Percentiles rank a stretch among this genome's conserved stretches.
Evolutionary conservation across 2,113 vertebrate species (phyloP).

Genomic region (Calyptomena viridis): DNA sequence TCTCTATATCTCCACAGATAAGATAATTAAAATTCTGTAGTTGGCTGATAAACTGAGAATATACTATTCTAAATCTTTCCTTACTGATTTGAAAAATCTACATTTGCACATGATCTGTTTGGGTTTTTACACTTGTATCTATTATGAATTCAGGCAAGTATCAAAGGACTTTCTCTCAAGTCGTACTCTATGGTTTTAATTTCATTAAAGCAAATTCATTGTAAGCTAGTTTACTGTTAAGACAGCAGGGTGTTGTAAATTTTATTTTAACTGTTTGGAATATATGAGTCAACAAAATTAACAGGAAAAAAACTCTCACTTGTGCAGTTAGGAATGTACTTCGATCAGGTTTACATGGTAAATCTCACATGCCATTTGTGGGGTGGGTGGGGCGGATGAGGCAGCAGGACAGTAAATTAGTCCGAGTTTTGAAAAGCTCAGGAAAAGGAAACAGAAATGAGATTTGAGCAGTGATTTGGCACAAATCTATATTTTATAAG

Average conservation of each 20-base stretch:
- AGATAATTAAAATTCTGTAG: constrained; percentile 57
- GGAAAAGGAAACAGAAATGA: constrained; percentile 14
- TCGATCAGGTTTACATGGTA: constrained; percentile 15
- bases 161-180: constrained; percentile 11
- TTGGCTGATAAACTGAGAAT: constrained; percentile 38
- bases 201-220: constrained; percentile 68
- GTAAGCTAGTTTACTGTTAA: constrained; percentile 41
- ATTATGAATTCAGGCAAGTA: constrained; percentile 41
- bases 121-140: constrained; percentile 1
- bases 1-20: background rate
- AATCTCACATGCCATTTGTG: background rate
- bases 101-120: constrained; percentile 36
- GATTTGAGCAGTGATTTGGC: background rate
- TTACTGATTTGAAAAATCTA: constrained; percentile 17
- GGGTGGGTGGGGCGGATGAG: fast-evolving
- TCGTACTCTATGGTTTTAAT: constrained; percentile 48
- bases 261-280: constrained; percentile 62
- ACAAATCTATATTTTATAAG: background rate
- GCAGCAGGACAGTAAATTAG: background rate
- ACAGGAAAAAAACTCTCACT: background rate
- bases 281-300: constrained; percentile 36
- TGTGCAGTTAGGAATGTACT: background rate
- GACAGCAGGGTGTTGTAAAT: constrained; percentile 48
- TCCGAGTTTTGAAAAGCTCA: background rate
- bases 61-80: constrained; percentile 37